These are phyloP conservation scores for Mystacornis crossleyi DNA, from an alignment of 2,113 vertebrate species.

Conservation along the genomic window DNA sequence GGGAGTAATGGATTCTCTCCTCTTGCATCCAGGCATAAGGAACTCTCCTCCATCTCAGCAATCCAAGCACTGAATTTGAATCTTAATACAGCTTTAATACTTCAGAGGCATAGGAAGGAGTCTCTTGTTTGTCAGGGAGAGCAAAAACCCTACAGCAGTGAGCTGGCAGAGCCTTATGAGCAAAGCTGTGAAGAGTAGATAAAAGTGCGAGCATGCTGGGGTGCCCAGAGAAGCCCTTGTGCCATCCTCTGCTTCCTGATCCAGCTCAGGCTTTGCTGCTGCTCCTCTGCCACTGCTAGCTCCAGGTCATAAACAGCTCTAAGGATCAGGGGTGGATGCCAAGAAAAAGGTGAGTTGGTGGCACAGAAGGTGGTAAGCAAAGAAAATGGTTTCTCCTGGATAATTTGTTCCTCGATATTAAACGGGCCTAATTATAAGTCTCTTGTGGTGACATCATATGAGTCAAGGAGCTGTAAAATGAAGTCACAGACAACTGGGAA, in stretches of 20 bases:
- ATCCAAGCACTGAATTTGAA: background rate
- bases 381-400: background rate
- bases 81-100: background rate
- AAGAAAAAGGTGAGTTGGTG: background rate
- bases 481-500: background rate
- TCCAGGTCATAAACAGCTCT: background rate
- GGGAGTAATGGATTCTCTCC: background rate
- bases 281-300: background rate
- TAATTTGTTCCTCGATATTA: background rate
- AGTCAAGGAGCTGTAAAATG: background rate
- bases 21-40: background rate
- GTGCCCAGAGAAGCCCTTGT: background rate
- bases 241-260: background rate
- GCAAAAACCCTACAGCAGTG: background rate
- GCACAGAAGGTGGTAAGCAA: background rate
- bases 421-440: background rate
- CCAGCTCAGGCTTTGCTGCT: background rate
- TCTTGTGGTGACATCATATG: background rate
- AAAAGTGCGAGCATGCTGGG: background rate
- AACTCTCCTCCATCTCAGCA: background rate
- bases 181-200: background rate
- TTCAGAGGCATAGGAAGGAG: background rate
- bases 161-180: background rate
- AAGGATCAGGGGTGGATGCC: background rate
- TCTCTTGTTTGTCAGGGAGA: background rate